These are phyloP conservation scores for Pelecanus crispus DNA, from an alignment of 2,113 vertebrate genomes.

Conservation along the genomic window DNA sequence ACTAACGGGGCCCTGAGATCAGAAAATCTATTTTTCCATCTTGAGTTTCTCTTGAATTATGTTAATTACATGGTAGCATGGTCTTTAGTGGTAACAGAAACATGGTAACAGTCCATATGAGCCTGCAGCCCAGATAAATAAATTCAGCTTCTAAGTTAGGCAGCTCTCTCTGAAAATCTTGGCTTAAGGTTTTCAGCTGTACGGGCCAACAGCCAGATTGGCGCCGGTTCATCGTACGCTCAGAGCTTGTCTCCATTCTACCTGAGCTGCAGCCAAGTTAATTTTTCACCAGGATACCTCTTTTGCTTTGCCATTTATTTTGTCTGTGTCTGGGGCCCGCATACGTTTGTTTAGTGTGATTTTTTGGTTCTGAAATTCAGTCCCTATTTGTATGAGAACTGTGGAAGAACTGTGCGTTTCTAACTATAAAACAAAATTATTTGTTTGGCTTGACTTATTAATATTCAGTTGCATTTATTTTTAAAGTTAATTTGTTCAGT, in stretches of 20 bases:
- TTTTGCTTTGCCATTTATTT: background rate
- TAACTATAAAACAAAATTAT: slow-evolving; percentile 1
- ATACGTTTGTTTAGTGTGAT: background rate
- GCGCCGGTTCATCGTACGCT: background rate
- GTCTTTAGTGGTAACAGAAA: background rate
- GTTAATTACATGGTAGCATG: background rate
- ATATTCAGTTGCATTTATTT: slow-evolving; percentile 59
- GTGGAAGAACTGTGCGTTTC: background rate
- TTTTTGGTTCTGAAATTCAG: background rate
- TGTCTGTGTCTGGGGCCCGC: background rate
- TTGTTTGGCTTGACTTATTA: slow-evolving; percentile 56
- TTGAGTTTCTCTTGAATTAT: background rate
- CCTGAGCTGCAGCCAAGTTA: background rate
- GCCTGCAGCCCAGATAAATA: background rate
- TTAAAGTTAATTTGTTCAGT: slow-evolving; percentile 44
- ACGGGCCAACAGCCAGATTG: background rate
- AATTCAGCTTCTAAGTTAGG: background rate
- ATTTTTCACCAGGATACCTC: background rate
- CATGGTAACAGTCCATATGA: background rate
- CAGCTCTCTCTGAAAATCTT: background rate
- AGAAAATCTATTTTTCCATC: background rate
- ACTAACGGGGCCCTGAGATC: background rate
- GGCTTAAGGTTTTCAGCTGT: background rate
- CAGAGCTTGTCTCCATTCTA: background rate
- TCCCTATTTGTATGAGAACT: background rate